Percentiles rank a stretch among this genome's conserved stretches.
Conservation (phyloP, 2,888 invertebrate genomes). For the Sepioteuthis lessoniana region DNA sequence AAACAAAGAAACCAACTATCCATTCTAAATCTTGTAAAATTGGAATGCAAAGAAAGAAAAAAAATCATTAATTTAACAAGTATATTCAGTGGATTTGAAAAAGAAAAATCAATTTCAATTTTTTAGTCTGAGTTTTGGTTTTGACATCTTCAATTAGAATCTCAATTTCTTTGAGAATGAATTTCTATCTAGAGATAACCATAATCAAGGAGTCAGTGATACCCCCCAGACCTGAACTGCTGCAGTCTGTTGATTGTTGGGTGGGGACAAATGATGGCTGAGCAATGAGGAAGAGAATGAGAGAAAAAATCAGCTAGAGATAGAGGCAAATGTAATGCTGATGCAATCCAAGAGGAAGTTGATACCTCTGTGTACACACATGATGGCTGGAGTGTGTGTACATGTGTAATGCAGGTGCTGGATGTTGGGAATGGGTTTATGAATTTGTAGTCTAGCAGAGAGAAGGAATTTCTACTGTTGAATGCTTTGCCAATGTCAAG, state of each 20-base stretch:
- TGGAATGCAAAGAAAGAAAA: too few relatives aligned
- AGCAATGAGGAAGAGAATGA: background rate
- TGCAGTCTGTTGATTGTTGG: background rate
- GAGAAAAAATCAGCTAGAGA: background rate
- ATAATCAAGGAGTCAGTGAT: background rate
- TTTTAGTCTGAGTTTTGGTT: too few relatives aligned
- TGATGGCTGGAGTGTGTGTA: background rate
- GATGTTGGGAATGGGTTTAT: background rate
- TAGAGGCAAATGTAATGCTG: background rate
- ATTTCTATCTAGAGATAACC: too few relatives aligned
- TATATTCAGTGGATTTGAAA: too few relatives aligned
- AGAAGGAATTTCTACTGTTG: conserved; percentile 21
- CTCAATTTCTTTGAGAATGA: too few relatives aligned
- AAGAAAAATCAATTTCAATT: too few relatives aligned
- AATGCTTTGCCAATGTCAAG: conserved; percentile 5
- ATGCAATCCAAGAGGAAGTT: background rate
- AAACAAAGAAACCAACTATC: too few relatives aligned
- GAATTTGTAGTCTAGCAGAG: background rate
- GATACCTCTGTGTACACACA: background rate
- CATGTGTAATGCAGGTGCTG: background rate
- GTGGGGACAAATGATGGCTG: background rate
- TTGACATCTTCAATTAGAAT: too few relatives aligned
- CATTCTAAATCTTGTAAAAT: too few relatives aligned
- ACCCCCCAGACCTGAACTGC: background rate
- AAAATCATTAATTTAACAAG: too few relatives aligned